Evolutionary conservation across 2,888 invertebrate species (phyloP).

Genomic region (Carabus problematicus): DNA sequence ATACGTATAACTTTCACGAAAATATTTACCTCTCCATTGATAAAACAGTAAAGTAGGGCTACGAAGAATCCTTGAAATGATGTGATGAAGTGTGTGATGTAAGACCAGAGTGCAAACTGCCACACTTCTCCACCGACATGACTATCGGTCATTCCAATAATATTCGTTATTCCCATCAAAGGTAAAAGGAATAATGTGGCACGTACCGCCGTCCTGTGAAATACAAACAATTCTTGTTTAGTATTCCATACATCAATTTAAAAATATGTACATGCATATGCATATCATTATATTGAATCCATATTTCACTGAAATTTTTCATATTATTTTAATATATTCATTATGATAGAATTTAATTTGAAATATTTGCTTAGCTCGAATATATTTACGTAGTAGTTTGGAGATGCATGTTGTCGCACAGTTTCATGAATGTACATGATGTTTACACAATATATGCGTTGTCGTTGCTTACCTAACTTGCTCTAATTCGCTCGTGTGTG

Average conservation of each 20-base stretch:
- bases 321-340: too few species aligned
- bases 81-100: constrained; percentile 77
- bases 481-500: constrained; percentile 75
- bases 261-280: neutral
- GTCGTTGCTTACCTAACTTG: constrained; percentile 69
- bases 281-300: too few species aligned
- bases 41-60: constrained; percentile 81
- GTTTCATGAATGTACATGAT: too few species aligned
- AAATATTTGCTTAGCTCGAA: neutral
- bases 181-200: constrained; percentile 82
- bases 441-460: too few species aligned
- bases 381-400: constrained; percentile 5
- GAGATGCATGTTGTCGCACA: neutral
- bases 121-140: constrained; percentile 68
- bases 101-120: constrained; percentile 82
- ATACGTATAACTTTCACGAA: neutral
- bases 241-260: neutral
- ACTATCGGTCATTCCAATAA: constrained; percentile 75
- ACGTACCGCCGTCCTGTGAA: constrained; percentile 76
- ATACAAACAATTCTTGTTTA: constrained; percentile 18
- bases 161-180: constrained; percentile 80
- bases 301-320: too few species aligned
- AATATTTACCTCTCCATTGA: constrained; percentile 77
- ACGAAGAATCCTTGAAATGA: constrained; percentile 87
- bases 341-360: too few species aligned